Conservation (phyloP, 64 coral and sea anemone genomes). For the Hydrozoanthus tunicans region DNA sequence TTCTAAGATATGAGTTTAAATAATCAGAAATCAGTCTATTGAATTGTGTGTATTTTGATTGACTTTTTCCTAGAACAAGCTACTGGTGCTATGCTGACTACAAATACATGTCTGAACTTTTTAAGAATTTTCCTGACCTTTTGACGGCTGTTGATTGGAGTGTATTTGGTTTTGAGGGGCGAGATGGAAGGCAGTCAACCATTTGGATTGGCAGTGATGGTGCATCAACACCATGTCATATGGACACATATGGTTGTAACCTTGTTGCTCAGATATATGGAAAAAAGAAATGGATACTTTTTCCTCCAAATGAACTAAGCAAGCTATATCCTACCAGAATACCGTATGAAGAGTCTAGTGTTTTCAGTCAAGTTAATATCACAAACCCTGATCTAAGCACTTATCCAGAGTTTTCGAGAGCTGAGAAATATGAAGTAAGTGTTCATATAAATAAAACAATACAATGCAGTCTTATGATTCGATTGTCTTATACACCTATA, state of each 20-base stretch:
- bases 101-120: conserved; percentile 99
- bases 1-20: no score
- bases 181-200: conserved; percentile 86
- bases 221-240: conserved; percentile 90
- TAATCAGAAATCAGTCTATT: no score
- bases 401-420: conserved; percentile 77
- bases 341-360: conserved; percentile 99
- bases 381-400: conserved; percentile 64
- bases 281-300: conserved; percentile 89
- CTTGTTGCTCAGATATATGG: conserved; percentile 97
- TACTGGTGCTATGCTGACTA: conserved; percentile 99
- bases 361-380: conserved; percentile 87
- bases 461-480: no score
- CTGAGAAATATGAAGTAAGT: conserved; percentile 77
- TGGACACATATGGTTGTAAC: conserved; percentile 97
- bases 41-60: neutral
- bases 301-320: conserved; percentile 72
- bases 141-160: conserved; percentile 73
- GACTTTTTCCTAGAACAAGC: conserved; percentile 61
- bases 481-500: no score
- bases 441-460: neutral
- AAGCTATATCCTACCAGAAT: conserved; percentile 94
- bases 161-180: conserved; percentile 85
- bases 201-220: conserved; percentile 95
- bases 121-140: conserved; percentile 71